A percentile compares a stretch with the other conserved stretches of the same genome.
These are phyloP conservation scores for Phalacrocorax aristotelis DNA, from an alignment of 2,113 vertebrate species.

Conservation along the genomic window DNA sequence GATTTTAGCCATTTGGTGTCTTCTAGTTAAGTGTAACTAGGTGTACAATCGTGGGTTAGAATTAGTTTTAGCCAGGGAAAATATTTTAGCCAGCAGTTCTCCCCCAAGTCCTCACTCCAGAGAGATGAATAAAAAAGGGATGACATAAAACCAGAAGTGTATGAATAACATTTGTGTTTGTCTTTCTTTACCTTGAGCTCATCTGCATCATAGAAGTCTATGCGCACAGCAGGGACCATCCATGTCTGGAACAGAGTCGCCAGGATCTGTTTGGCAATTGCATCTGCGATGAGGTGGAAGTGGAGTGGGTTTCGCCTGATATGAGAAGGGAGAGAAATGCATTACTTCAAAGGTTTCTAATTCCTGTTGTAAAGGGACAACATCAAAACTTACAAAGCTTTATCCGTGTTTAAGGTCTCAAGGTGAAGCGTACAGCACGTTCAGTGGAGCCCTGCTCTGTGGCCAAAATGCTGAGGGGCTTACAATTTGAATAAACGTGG, in stretches of 20 bases:
- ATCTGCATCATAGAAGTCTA: slow-evolving; percentile 97
- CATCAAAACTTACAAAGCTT: neutral
- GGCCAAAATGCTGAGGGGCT: neutral
- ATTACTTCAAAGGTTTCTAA: neutral
- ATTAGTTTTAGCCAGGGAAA: neutral
- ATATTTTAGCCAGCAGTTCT: neutral
- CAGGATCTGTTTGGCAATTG: slow-evolving; percentile 95
- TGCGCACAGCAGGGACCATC: slow-evolving; percentile 97
- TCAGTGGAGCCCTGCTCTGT: neutral
- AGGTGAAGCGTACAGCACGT: neutral
- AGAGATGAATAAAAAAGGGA: neutral
- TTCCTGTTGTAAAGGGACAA: neutral
- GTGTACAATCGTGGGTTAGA: neutral
- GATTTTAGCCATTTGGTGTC: neutral
- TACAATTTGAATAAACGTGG: neutral
- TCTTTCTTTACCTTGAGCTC: slow-evolving; percentile 88
- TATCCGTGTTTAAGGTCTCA: neutral
- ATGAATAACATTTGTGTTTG: neutral
- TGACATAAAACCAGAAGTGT: neutral
- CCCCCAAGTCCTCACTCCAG: neutral
- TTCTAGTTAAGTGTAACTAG: neutral
- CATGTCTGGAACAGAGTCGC: slow-evolving; percentile 93
- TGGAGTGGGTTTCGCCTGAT: slow-evolving; percentile 94
- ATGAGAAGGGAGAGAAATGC: neutral
- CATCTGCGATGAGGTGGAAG: slow-evolving; percentile 96